These are phyloP conservation scores for Sterna hirundo DNA, from an alignment of 2,113 vertebrate species.

Conservation along the genomic window DNA sequence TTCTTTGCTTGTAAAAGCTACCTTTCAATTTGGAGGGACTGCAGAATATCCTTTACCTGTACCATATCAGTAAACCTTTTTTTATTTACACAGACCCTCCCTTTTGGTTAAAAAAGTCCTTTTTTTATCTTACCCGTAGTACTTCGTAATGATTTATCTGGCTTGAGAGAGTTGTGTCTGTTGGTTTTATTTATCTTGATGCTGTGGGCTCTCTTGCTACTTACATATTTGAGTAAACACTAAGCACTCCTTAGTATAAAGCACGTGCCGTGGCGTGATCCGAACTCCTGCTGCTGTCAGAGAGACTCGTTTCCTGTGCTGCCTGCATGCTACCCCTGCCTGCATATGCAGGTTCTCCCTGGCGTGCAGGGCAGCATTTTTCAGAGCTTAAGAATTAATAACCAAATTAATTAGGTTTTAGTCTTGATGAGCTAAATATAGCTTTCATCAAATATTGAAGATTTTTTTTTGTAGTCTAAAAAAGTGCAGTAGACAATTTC, in stretches of 20 bases:
- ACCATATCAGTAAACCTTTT: neutral
- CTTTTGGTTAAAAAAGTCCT: neutral
- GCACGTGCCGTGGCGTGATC: neutral
- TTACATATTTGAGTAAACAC: neutral
- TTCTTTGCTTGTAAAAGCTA: neutral
- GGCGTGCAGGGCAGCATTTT: neutral
- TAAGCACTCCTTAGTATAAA: neutral
- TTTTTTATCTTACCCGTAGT: neutral
- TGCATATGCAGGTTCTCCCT: neutral
- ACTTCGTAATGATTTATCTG: neutral
- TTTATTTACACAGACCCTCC: neutral
- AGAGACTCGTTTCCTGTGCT: neutral
- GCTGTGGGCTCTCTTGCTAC: neutral
- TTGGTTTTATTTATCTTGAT: neutral
- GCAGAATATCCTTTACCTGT: neutral
- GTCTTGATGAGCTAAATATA: conserved; percentile 28
- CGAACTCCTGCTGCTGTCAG: neutral
- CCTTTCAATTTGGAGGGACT: neutral
- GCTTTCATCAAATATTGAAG: neutral
- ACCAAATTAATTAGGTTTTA: conserved; percentile 46
- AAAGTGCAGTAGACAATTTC: neutral
- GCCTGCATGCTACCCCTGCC: neutral
- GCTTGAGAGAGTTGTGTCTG: neutral
- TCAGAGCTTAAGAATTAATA: conserved; percentile 35
- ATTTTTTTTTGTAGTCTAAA: neutral